Conservation (phyloP, 2,888 invertebrate genomes). For the Amiota minor region DNA sequence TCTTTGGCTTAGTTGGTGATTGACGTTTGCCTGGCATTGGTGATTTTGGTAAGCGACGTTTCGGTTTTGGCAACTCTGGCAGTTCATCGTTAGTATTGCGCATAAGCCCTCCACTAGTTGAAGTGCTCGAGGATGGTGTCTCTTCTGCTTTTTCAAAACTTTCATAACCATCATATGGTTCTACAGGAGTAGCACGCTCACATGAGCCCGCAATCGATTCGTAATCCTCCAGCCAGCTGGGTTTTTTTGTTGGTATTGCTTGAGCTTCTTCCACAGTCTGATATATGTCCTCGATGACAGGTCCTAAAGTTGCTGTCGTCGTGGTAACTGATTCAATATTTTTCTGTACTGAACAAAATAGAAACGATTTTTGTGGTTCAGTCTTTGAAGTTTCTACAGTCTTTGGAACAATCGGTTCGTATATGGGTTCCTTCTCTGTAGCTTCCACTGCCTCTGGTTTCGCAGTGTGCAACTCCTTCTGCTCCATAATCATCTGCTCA, state of each 20-base stretch:
- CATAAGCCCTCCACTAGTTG: background rate
- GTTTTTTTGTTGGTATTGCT: slow-evolving; percentile 28
- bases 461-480: slow-evolving; percentile 49
- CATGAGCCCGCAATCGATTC: slow-evolving; percentile 67
- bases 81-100: slow-evolving; percentile 69
- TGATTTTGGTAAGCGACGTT: slow-evolving; percentile 64
- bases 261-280: slow-evolving; percentile 68
- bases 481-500: slow-evolving; percentile 62
- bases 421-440: slow-evolving; percentile 48
- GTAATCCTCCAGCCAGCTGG: slow-evolving; percentile 65
- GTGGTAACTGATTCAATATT: background rate
- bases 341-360: slow-evolving; percentile 39
- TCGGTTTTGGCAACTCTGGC: slow-evolving; percentile 68
- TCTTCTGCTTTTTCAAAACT: slow-evolving; percentile 60
- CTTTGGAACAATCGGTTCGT: slow-evolving; percentile 61
- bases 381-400: slow-evolving; percentile 50
- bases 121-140: slow-evolving; percentile 13
- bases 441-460: background rate
- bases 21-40: slow-evolving; percentile 48
- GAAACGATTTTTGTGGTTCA: slow-evolving; percentile 56
- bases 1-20: slow-evolving; percentile 50
- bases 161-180: slow-evolving; percentile 69
- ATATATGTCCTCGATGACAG: slow-evolving; percentile 63
- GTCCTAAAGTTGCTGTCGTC: slow-evolving; percentile 34
- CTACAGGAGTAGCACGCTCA: slow-evolving; percentile 34